Base-by-base conservation (phyloP, 2,888 invertebrate genomes). In the Neocrepidodera transversa region DNA sequence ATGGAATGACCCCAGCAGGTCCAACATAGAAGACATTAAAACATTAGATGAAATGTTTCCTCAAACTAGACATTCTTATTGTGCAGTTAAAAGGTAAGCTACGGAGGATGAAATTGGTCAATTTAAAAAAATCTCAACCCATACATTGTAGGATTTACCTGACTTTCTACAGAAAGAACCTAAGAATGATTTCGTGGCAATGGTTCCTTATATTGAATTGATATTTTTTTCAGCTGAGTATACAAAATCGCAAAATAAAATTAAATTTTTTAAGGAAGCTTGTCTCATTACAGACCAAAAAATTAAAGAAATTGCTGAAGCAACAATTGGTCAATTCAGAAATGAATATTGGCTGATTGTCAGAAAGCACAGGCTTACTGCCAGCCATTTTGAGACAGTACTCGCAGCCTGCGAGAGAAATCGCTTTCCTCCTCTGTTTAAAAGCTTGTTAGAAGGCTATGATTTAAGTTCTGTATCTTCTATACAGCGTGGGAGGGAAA, bases 401-500 rank as follows among this genome's bases (percentile, higher is more conserved):
- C n/a, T 52, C n/a, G 14, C 45, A 38, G 49, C 43, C 8, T 52
- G 32, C 13, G 47, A 23, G 20, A 38, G 52, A 20, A 47, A 48
- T 17, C 14, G 18, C 18, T 58, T 17, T 48, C 53, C 58, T 10
- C n/a, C n/a, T n/a, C 23, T 58, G n/a, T 53, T 38, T 40, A 48
- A 45, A n/a, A 52, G 35, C 10, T 23, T 53, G 38, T n/a, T 48
- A 7, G 53, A 49, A 17, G 58, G 48, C 3, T 58, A 58, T 26
- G 13, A 53, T 23, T 47, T 53, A 26, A 8, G 35, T 53, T 11
- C 14, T 28, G 40, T 47, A 6, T 18, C 16, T 23, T 47, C 52
- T 69, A 20, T 58, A 38, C 30, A 23, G 48, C 14, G 64, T 63
- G 40, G 71, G 68, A 47, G 62, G 69, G 11, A 66, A 59, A 42